Percentiles rank a stretch among this genome's conserved stretches.
Conservation (phyloP, 2,888 invertebrate genomes). For the Pristionchus japonicus region DNA sequence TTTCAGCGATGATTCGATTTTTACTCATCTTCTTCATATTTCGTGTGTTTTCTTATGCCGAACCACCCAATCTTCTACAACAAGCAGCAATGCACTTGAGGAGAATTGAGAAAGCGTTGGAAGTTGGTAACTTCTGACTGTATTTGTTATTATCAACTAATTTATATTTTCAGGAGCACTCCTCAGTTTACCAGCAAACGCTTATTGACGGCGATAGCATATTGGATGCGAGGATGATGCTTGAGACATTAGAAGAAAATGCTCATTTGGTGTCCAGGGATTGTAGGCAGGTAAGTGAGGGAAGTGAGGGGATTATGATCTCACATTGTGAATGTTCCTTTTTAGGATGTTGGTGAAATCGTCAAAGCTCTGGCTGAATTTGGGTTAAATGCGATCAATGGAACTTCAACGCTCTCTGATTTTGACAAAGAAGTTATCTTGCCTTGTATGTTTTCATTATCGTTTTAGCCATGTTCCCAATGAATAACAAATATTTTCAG, state of each 20-base stretch:
- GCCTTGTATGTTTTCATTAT: background rate
- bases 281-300: background rate
- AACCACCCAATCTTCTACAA: background rate
- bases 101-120: background rate
- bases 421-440: conserved; percentile 1
- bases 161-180: background rate
- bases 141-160: background rate
- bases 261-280: background rate
- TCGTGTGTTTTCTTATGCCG: background rate
- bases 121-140: background rate
- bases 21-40: too few relatives aligned
- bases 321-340: background rate
- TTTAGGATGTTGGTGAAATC: background rate
- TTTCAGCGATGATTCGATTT: too few relatives aligned
- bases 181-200: background rate
- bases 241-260: background rate
- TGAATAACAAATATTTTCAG: background rate
- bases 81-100: background rate
- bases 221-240: background rate
- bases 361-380: background rate
- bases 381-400: background rate
- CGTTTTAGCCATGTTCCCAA: background rate
- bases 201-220: background rate
- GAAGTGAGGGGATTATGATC: too few relatives aligned
- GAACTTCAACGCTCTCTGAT: background rate